Conservation (phyloP, 2,888 invertebrate species). For the Epinotia ramella region DNA sequence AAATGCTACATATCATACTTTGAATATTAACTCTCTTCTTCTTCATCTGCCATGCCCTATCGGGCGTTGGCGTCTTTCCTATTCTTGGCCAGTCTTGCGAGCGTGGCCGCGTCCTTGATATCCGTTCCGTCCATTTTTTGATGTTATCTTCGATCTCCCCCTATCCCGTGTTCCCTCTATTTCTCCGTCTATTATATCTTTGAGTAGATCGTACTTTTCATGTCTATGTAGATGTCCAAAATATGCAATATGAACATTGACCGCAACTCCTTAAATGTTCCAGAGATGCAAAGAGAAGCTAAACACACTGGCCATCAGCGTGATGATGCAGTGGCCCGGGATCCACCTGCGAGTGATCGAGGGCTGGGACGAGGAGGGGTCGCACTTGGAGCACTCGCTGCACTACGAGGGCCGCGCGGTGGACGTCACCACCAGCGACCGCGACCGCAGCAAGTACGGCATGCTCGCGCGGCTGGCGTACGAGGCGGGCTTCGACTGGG, state of each 20-base stretch:
- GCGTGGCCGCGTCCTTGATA: too few species aligned
- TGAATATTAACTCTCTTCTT: too few species aligned
- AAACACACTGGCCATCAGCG: conserved; percentile 96
- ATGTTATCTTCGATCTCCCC: too few species aligned
- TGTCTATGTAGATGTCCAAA: too few species aligned
- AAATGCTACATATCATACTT: not conserved
- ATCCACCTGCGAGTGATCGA: conserved; percentile 96
- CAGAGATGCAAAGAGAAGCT: conserved; percentile 98
- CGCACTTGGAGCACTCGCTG: conserved; percentile 92
- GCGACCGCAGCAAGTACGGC: conserved; percentile 96
- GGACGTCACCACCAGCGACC: conserved; percentile 97
- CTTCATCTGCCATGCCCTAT: too few species aligned
- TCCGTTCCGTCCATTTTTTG: too few species aligned
- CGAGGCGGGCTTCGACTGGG: conserved; percentile 99
- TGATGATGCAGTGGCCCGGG: conserved; percentile 99
- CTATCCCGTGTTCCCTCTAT: too few species aligned
- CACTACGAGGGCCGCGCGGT: conserved; percentile 99
- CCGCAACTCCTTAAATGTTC: conserved; percentile 66
- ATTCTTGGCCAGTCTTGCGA: too few species aligned
- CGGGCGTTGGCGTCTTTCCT: too few species aligned
- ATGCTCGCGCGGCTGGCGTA: conserved; percentile 98
- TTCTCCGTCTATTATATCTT: too few species aligned
- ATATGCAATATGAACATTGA: not conserved
- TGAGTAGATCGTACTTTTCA: too few species aligned
- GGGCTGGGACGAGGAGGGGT: conserved; percentile 96